Percentiles rank a stretch among this genome's conserved stretches.
These are phyloP conservation scores for Synergus laeviventris DNA, from an alignment of 2,888 invertebrate species.

Conservation along the genomic window DNA sequence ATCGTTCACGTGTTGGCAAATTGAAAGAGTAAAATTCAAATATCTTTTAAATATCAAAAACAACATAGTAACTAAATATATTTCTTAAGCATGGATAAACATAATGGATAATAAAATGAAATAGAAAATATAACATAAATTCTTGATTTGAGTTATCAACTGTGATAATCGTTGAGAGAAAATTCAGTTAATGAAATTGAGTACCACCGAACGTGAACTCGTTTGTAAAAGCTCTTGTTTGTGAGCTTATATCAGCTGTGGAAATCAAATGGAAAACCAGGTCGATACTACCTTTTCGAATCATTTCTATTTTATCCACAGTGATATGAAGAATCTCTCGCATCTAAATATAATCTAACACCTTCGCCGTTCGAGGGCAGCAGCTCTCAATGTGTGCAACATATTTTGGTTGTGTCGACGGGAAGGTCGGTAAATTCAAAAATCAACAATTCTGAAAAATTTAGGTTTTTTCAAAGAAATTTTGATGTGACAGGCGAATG, in stretches of 20 bases:
- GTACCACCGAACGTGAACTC: constrained; percentile 6
- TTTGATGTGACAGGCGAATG: too few relatives aligned
- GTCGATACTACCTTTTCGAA: constrained; percentile 6
- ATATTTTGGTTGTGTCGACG: too few relatives aligned
- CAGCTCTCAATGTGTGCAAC: constrained; percentile 20
- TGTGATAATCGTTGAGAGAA: neutral
- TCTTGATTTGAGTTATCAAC: too few relatives aligned
- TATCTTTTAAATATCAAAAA: neutral
- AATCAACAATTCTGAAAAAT: too few relatives aligned
- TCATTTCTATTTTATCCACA: constrained; percentile 9
- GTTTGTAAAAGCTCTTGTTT: neutral
- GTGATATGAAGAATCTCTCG: neutral
- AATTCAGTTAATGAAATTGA: neutral
- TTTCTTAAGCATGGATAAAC: neutral
- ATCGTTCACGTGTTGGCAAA: neutral
- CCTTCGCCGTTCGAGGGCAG: constrained; percentile 16
- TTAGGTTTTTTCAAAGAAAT: too few relatives aligned
- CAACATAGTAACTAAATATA: neutral
- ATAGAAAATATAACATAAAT: neutral
- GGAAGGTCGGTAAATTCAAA: too few relatives aligned
- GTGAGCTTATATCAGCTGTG: neutral
- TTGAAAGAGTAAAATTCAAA: neutral
- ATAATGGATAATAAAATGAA: neutral
- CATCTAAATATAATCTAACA: neutral
- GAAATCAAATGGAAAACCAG: neutral